Percentiles rank a stretch among this genome's conserved stretches.
phyloP scores from a whole-genome alignment of 2,797 vertebrate genomes.

The Notoglanidium macrostoma region DNA sequence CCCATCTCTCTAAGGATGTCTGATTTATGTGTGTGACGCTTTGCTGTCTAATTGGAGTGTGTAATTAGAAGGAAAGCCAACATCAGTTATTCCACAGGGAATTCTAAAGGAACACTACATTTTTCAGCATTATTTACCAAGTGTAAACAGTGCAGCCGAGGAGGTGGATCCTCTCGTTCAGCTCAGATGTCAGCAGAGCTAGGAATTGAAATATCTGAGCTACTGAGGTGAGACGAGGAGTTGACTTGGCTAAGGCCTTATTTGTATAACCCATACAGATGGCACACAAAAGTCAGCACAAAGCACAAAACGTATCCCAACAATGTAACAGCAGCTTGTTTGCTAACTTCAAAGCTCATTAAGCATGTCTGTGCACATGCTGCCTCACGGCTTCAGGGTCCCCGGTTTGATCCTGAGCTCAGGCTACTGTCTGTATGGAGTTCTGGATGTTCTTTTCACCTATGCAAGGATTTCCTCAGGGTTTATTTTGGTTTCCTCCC shows the following conservation, averaged over 20 bases:
- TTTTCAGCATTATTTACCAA: conserved; percentile 4
- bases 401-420: not conserved
- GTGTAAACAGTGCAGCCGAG: not conserved
- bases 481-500: not conserved
- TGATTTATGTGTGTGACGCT: conserved; percentile 39
- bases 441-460: not conserved
- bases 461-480: not conserved
- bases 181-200: not conserved
- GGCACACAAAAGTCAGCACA: not conserved
- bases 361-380: not conserved
- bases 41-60: conserved; percentile 36
- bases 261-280: not conserved
- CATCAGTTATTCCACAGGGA: not conserved
- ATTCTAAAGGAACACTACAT: not conserved
- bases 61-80: conserved; percentile 27
- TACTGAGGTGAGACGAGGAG: not conserved
- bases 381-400: not conserved
- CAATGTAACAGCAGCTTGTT: not conserved
- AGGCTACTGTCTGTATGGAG: not conserved
- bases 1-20: not conserved
- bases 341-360: not conserved
- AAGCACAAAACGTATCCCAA: not conserved
- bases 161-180: not conserved
- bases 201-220: not conserved
- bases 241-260: not conserved